Evolutionary conservation across 2,888 invertebrate species (phyloP), one percentile per base, ranked within the genome.

Genomic region (Deilephila elpenor): DNA sequence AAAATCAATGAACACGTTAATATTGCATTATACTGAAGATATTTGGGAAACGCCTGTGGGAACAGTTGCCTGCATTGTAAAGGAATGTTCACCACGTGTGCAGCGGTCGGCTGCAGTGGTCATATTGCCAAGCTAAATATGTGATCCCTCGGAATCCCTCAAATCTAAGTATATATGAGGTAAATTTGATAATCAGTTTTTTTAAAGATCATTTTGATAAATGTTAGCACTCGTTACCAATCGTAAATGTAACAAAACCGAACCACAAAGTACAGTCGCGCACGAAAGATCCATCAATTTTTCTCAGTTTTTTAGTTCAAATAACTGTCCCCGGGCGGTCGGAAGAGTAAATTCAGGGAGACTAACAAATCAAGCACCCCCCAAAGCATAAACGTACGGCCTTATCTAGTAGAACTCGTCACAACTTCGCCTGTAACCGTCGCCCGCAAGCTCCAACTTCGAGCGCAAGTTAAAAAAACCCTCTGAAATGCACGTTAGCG

Each of bases 291-390:
- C 11, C 5, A 51, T 67, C 67, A 67, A 67, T 51, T 67, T 64
- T 67, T 4, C 2, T 17, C 34, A 34, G 62, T 51, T 67, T 67
- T 56, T 67, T 67, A 25, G 6, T 67, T 67, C 25, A 62, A 44
- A 44, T 56, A 56, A 25, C 51, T 67, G 51, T 25, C 67, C 67
- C 25, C 67, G 17, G 44, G 67, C 51, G 25, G 67, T 67, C 14
- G 44, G 14, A 25, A 29, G 17, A 44, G 51, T 62, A 62, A 67
- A 67, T 67, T 67, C 67, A 67, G 67, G 67, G 51, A 51, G 44
- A 67, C 67, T 67, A 51, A 67, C 67, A 67, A 67, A 67, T 67
- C 67, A 67, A 67, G 67, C 67, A 67, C 25, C 44, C 67, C 62
- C 67, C 51, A 67, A 64, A 67, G 67, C 67, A 67, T 67, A 67